phyloP scores from a whole-genome alignment of 2,888 invertebrate genomes.

The Sinopyrophorus schimmeli region DNA sequence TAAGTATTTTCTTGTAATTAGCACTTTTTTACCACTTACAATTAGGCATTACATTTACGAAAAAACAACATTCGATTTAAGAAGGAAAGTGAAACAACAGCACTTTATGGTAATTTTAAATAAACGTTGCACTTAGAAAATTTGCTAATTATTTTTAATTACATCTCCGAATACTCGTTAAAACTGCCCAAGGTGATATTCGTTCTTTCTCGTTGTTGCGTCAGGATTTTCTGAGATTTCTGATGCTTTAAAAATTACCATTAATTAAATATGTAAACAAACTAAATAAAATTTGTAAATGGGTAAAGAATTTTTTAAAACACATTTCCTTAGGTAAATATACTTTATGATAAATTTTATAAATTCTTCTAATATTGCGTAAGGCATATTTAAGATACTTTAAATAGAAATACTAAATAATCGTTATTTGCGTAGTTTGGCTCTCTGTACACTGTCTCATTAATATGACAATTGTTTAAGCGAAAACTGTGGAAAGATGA shows the following conservation, averaged over 20 bases:
- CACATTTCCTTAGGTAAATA: not conserved
- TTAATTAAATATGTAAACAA: slow-evolving; percentile 7
- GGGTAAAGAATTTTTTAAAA: not conserved
- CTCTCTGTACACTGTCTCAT: no score
- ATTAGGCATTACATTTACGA: no score
- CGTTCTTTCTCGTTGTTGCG: not conserved
- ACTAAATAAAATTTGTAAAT: slow-evolving; percentile 2
- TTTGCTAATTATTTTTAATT: slow-evolving; percentile 20
- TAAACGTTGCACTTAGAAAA: slow-evolving; percentile 10
- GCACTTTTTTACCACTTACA: no score
- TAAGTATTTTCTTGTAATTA: no score
- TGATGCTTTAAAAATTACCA: slow-evolving; percentile 7
- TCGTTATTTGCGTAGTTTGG: no score
- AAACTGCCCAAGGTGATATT: not conserved
- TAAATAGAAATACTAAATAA: no score
- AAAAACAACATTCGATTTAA: no score
- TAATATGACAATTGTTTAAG: no score
- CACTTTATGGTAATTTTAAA: slow-evolving; percentile 8
- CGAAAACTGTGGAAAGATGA: no score
- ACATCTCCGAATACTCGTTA: slow-evolving; percentile 6
- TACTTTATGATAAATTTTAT: not conserved
- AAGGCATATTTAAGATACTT: no score
- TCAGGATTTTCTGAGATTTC: slow-evolving; percentile 4
- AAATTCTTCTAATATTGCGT: no score
- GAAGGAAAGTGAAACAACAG: no score